Percentiles rank a stretch among this genome's conserved stretches.
Evolutionary conservation across 2,113 vertebrate genomes (phyloP).

Genomic region (Chloebia gouldiae): DNA sequence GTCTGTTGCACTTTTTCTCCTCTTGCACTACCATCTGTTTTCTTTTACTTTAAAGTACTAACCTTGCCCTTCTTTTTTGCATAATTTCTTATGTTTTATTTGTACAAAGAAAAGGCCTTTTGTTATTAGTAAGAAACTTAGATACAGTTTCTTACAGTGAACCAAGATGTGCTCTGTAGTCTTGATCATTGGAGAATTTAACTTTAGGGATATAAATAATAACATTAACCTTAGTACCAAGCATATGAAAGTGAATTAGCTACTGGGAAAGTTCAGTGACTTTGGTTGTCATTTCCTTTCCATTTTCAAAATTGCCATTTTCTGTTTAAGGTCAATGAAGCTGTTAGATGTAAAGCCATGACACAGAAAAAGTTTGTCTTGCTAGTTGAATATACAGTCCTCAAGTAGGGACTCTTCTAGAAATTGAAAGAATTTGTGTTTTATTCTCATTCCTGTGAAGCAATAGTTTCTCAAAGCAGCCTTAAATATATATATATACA

Average conservation of each 20-base stretch:
- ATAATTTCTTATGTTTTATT: not conserved
- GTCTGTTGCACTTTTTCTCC: not conserved
- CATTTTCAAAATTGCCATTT: not conserved
- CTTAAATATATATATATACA: not conserved
- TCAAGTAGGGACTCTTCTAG: not conserved
- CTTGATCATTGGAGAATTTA: not conserved
- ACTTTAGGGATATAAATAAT: not conserved
- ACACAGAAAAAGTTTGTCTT: not conserved
- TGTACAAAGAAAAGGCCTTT: not conserved
- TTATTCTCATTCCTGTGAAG: not conserved
- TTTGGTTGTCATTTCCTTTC: not conserved
- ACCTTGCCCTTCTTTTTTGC: not conserved
- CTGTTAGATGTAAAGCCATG: not conserved
- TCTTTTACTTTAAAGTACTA: not conserved
- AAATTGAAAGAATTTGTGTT: not conserved
- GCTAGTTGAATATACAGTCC: not conserved
- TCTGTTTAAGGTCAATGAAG: not conserved
- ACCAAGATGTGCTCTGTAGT: not conserved
- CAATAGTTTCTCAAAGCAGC: slow-evolving; percentile 41
- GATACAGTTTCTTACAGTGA: not conserved
- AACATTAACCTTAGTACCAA: not conserved
- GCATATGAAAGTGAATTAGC: not conserved
- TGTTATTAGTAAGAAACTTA: not conserved
- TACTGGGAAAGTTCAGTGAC: not conserved
- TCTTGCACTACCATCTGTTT: not conserved